Conservation (phyloP, 2,888 invertebrate genomes). For the Drosophila meridiana region DNA sequence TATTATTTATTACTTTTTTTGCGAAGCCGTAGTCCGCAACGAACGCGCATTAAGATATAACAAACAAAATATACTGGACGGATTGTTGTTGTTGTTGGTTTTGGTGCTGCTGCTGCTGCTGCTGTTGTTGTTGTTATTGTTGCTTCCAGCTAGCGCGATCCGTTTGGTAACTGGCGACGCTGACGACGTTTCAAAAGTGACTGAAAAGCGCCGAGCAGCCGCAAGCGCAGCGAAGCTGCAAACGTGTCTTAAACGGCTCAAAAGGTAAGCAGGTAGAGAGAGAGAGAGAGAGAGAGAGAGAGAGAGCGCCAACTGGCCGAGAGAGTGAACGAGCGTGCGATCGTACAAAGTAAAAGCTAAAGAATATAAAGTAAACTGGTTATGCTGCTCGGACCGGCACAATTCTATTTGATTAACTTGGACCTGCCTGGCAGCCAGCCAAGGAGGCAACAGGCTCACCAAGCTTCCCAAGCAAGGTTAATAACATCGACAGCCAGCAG, state of each 20-base stretch:
- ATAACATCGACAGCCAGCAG: slow-evolving; percentile 49
- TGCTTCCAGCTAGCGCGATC: slow-evolving; percentile 50
- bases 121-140: slow-evolving; percentile 20
- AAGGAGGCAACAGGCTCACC: slow-evolving; percentile 40
- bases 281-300: neutral
- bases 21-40: slow-evolving; percentile 49
- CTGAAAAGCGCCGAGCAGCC: slow-evolving; percentile 57
- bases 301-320: neutral
- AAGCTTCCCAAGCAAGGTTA: slow-evolving; percentile 53
- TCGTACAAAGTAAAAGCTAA: slow-evolving; percentile 60
- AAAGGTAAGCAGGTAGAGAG: slow-evolving; percentile 39
- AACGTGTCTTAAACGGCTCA: slow-evolving; percentile 70
- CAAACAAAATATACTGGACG: slow-evolving; percentile 44
- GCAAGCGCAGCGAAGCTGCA: slow-evolving; percentile 69
- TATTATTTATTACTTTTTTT: slow-evolving; percentile 32
- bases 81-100: slow-evolving; percentile 32
- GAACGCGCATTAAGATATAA: slow-evolving; percentile 61
- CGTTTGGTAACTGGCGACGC: slow-evolving; percentile 56
- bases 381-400: slow-evolving; percentile 57
- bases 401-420: slow-evolving; percentile 55
- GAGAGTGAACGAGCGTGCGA: slow-evolving; percentile 13
- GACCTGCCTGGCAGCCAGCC: slow-evolving; percentile 51
- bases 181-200: slow-evolving; percentile 71
- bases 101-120: slow-evolving; percentile 15
- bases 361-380: slow-evolving; percentile 60